Conservation (phyloP, 2,888 invertebrate species). For the Spodoptera littoralis region DNA sequence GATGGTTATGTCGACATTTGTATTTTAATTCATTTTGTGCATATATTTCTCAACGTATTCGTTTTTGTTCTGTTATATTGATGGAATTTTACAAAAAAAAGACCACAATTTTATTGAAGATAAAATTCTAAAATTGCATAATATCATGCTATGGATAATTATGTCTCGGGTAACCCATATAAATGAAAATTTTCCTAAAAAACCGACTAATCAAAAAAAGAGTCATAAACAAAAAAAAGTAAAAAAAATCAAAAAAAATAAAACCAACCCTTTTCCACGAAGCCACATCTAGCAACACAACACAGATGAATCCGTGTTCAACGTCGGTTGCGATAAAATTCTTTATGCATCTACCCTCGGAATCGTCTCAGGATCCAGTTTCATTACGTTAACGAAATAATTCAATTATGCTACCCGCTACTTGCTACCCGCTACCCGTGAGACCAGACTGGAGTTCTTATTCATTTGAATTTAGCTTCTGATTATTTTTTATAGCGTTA, state of each 20-base stretch:
- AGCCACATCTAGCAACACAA: constrained; percentile 52
- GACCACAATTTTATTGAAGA: too few relatives aligned
- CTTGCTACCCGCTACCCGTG: constrained; percentile 34
- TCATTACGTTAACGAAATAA: constrained; percentile 86
- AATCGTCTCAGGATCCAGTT: constrained; percentile 80
- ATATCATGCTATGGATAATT: too few relatives aligned
- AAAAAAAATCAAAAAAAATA: neutral
- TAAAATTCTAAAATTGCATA: too few relatives aligned
- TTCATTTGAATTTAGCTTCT: constrained; percentile 53
- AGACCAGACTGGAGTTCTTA: constrained; percentile 42
- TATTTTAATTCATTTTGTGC: too few relatives aligned
- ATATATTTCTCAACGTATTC: too few relatives aligned
- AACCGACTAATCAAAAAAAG: too few relatives aligned
- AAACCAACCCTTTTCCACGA: constrained; percentile 3
- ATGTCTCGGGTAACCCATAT: too few relatives aligned
- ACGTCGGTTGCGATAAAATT: constrained; percentile 73
- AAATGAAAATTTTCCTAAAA: too few relatives aligned
- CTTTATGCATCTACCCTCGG: constrained; percentile 79
- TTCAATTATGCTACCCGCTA: constrained; percentile 75
- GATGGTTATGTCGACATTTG: too few relatives aligned
- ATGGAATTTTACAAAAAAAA: too few relatives aligned
- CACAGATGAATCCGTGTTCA: constrained; percentile 18
- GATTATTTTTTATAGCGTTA: constrained; percentile 56
- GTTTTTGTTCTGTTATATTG: too few relatives aligned
- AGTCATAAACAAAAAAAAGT: neutral